phyloP scores from a whole-genome alignment of 2,113 vertebrate genomes.

The Leptobrachium ailaonicum region DNA sequence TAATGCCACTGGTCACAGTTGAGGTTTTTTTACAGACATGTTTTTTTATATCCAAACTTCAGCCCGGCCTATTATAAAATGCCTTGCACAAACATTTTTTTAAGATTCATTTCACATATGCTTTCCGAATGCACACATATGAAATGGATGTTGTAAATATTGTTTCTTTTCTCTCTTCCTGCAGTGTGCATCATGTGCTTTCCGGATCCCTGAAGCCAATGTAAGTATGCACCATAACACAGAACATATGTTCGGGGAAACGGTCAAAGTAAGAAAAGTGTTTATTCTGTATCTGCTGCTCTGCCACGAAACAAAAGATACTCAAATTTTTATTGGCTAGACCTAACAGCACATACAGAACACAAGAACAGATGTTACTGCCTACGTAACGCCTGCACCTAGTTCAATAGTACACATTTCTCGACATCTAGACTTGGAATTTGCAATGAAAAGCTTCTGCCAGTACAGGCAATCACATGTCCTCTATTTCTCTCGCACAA shows the following conservation, averaged over 20 bases:
- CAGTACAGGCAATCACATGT: not conserved
- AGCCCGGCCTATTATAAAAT: too few species aligned
- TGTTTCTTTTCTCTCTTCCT: not conserved
- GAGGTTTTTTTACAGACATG: too few species aligned
- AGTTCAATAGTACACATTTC: not conserved
- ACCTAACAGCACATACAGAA: not conserved
- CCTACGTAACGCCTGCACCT: not conserved
- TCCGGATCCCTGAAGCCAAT: conserved; percentile 33
- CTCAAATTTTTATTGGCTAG: too few species aligned
- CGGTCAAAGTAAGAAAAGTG: too few species aligned
- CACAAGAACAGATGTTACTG: not conserved
- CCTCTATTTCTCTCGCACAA: too few species aligned
- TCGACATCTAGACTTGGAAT: not conserved
- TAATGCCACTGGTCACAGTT: too few species aligned
- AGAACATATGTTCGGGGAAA: not conserved
- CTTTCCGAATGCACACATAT: too few species aligned
- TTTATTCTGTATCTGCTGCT: too few species aligned
- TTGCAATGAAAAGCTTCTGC: not conserved
- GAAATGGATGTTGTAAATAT: not conserved
- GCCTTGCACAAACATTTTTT: too few species aligned
- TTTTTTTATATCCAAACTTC: too few species aligned
- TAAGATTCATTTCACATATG: too few species aligned
- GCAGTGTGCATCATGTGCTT: conserved; percentile 42
- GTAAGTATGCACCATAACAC: conserved; percentile 7
- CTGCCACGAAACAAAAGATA: too few species aligned